Evolutionary conservation across 2,888 invertebrate genomes (phyloP), one percentile per base, ranked within the genome.

Genomic region (Argyra leucocephala): DNA sequence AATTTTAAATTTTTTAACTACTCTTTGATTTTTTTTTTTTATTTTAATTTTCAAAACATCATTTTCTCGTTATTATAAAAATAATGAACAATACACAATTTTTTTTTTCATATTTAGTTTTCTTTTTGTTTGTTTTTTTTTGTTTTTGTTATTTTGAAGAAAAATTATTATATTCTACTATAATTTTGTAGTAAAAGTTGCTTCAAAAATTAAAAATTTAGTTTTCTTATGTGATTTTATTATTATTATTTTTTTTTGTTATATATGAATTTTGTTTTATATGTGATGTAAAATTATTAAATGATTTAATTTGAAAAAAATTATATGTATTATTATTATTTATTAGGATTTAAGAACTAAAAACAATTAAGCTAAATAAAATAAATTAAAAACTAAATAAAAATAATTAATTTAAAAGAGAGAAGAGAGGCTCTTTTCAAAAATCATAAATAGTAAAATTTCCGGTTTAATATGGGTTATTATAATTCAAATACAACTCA

Each of bases 211-310:
- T 64, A 58, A 64, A 67, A 60, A 65, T 65, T 61, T 58, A 64
- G 69, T 69, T 69, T 70, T 64, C 68, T 68, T 67, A 70, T 69
- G 69, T 66, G 65, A 66, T 69, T 69, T 69, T 66, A 69, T 67
- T 73, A 65, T 67, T 68, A 7, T 31, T 31, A 31, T 31, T 31
- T 7, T 31, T 31, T 10, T 31, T 31, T 31, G 5, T 10, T n/a
- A n/a, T n/a, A n/a, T n/a, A n/a, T n/a, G n/a, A n/a, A n/a, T n/a
- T n/a, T n/a, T n/a, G n/a, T n/a, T n/a, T n/a, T n/a, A n/a, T n/a
- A n/a, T n/a, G n/a, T n/a, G n/a, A n/a, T n/a, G n/a, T n/a, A n/a
- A n/a, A n/a, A n/a, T n/a, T n/a, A n/a, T n/a, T n/a, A n/a, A n/a
- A n/a, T n/a, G n/a, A n/a, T n/a, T n/a, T n/a, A n/a, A n/a, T n/a